phyloP scores from a whole-genome alignment of 2,888 invertebrate genomes.

The Diaprepes abbreviatus region DNA sequence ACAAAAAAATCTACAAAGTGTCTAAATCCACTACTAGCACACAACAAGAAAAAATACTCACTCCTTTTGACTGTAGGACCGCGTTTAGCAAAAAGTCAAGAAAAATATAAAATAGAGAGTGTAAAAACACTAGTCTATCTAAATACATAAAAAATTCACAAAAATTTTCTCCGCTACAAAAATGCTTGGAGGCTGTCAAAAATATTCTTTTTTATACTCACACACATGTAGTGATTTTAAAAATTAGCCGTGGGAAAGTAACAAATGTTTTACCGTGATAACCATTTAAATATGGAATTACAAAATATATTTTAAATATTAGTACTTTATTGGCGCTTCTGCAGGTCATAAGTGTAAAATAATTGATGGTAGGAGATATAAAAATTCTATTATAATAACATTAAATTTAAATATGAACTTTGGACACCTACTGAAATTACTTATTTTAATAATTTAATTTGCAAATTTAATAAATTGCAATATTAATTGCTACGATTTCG shows the following conservation, averaged over 20 bases:
- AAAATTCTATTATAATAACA: no score
- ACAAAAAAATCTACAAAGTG: constrained; percentile 60
- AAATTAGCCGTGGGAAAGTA: constrained; percentile 22
- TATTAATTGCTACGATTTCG: no score
- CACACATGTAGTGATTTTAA: constrained; percentile 77
- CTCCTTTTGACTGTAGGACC: constrained; percentile 77
- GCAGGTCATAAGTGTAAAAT: no score
- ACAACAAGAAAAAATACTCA: constrained; percentile 77
- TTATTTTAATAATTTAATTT: no score
- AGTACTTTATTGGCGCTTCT: no score
- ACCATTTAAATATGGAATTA: no score
- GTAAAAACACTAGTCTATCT: constrained; percentile 64
- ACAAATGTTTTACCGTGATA: neutral
- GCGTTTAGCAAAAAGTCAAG: constrained; percentile 80
- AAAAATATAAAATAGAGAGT: constrained; percentile 68
- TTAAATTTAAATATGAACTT: no score
- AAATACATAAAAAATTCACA: constrained; percentile 56
- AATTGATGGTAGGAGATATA: no score
- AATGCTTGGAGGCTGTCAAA: constrained; percentile 67
- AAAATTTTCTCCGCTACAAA: constrained; percentile 68
- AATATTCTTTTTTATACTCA: constrained; percentile 68
- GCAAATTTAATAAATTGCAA: no score
- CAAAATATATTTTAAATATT: no score
- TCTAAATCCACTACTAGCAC: constrained; percentile 64
- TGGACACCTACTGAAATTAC: no score